Evolutionary conservation across 2,888 invertebrate genomes (phyloP).

Genomic region (Drosophila nr. perissopoda): DNA sequence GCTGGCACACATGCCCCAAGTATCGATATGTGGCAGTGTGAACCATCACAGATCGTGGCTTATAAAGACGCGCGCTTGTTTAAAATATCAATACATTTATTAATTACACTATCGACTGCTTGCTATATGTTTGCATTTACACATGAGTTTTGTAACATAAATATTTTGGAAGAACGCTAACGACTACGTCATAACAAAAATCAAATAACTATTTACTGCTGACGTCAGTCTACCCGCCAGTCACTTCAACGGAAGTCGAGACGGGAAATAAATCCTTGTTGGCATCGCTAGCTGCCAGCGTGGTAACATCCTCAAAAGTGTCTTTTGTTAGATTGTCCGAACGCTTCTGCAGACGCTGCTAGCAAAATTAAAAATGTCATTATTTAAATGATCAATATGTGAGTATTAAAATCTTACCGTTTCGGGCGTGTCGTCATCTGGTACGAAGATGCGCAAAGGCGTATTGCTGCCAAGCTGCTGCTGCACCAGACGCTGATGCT

Average conservation of each 20-base stretch:
- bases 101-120: constrained; percentile 74
- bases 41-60: not conserved
- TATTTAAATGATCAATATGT: not conserved
- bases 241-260: constrained; percentile 81
- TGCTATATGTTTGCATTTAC: constrained; percentile 64
- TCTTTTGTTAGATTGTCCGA: constrained; percentile 79
- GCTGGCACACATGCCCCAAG: not conserved
- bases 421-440: constrained; percentile 83
- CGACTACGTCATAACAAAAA: constrained; percentile 47
- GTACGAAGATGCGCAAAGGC: constrained; percentile 86
- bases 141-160: constrained; percentile 63
- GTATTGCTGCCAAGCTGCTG: constrained; percentile 81
- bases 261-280: constrained; percentile 76
- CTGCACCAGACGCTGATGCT: constrained; percentile 82
- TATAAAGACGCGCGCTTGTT: not conserved
- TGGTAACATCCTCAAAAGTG: constrained; percentile 59
- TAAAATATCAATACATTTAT: constrained; percentile 53
- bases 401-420: constrained; percentile 52
- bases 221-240: constrained; percentile 65
- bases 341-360: constrained; percentile 79
- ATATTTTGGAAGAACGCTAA: constrained; percentile 52
- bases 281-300: constrained; percentile 34
- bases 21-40: constrained; percentile 7
- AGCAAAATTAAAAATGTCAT: constrained; percentile 10
- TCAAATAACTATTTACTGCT: constrained; percentile 56